Evolutionary conservation across 2,113 vertebrate species (phyloP), one percentile per base, ranked within the genome.

Genomic region (Actenoides lindsayi): DNA sequence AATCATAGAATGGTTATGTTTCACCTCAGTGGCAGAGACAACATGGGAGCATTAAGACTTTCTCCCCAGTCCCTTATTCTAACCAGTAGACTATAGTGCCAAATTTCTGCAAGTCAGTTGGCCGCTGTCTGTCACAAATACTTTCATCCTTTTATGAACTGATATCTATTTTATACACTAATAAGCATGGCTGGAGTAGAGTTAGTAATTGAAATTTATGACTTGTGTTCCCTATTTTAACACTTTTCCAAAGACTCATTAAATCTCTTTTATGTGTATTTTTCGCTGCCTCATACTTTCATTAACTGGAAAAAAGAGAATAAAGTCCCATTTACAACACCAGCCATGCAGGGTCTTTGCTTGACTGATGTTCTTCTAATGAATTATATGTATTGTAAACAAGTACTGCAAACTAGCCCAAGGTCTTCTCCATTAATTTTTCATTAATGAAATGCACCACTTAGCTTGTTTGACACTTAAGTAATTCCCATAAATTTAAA

Each of bases 381-480:
- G 94, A 98, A 97, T 97, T 97, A 97, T 97, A 97, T 85, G 97
- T 96, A 98, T 97, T 97, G 95, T 98, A 98, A 98, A 97, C 97
- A 98, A 98, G 93, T 74, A 85, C 83, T 63, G 25, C 64, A 84
- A 96, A 96, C 95, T 94, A 97, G 96, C 78, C 77, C 94, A 97
- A 97, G 95, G 95, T 97, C 97, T 97, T 97, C 93, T 90, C 91
- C 95, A 98, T 98, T 98, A 98, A 98, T 98, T 97, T 98, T 98
- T 98, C 96, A 98, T 98, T 98, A 98, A 98, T 98, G 96, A 98
- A 98, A 98, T 98, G 97, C 97, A 97, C 95, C 92, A 97, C 97
- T 98, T 98, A 98, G 88, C 92, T 96, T 97, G 96, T 96, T 97
- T 98, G 97, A 98, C 97, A 98, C 97, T 97, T 97, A 98, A 98